phyloP scores from a whole-genome alignment of 2,113 vertebrate species.

The Deroptyus accipitrinus region DNA sequence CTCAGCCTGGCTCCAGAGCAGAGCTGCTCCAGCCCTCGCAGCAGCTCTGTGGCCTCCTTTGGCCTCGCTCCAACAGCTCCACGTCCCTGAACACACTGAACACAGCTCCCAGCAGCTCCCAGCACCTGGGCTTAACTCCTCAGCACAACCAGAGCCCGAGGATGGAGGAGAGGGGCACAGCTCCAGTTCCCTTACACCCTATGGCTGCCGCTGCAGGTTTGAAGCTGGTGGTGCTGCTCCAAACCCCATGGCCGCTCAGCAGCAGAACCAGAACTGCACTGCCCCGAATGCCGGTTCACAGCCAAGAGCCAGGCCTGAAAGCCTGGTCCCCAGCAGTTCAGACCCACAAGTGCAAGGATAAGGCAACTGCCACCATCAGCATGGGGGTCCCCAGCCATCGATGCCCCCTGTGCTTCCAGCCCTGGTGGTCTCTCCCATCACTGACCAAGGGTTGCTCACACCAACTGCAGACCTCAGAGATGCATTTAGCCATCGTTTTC shows the following conservation, averaged over 20 bases:
- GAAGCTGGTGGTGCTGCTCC: fast-evolving
- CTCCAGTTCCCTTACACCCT: background rate
- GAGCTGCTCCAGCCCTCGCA: too few relatives aligned
- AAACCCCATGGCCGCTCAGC: background rate
- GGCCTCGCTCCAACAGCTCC: too few relatives aligned
- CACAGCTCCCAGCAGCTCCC: background rate
- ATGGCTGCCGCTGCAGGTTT: background rate
- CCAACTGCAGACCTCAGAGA: background rate
- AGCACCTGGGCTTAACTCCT: background rate
- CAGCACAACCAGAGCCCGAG: fast-evolving
- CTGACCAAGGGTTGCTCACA: fast-evolving
- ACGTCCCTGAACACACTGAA: too few relatives aligned
- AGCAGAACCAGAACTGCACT: background rate
- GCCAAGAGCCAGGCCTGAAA: background rate
- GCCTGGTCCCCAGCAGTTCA: fast-evolving
- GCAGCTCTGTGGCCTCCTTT: too few relatives aligned
- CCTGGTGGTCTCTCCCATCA: background rate
- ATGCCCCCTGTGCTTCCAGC: fast-evolving
- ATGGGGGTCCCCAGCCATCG: background rate
- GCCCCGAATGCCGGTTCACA: fast-evolving
- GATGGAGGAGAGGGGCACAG: background rate
- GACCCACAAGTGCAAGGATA: background rate
- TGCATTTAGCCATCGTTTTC: background rate
- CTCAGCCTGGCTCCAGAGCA: too few relatives aligned
- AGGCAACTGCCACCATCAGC: background rate